Percentiles rank a stretch among this genome's conserved stretches.
These are phyloP conservation scores for Bettongia penicillata DNA, from an alignment of 2,113 vertebrate genomes.

Conservation along the genomic window DNA sequence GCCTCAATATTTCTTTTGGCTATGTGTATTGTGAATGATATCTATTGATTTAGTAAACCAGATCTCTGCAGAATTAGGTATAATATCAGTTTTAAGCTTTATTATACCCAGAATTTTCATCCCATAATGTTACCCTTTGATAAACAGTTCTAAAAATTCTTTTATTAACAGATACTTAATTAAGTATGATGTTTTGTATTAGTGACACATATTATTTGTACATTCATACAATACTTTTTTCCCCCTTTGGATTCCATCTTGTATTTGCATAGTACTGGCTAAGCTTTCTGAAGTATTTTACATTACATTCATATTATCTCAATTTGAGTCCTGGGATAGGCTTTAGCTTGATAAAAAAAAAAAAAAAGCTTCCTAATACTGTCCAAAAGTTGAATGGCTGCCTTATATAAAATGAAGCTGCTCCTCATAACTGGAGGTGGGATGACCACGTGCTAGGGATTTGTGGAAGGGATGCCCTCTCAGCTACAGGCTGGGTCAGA, in stretches of 20 bases:
- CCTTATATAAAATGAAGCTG: not conserved
- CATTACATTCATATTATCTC: not conserved
- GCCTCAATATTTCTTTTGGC: not conserved
- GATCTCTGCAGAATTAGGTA: not conserved
- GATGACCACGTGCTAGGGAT: not conserved
- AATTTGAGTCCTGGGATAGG: not conserved
- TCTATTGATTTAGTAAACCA: not conserved
- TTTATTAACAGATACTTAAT: not conserved
- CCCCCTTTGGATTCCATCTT: not conserved
- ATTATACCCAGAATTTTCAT: not conserved
- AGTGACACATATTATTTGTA: not conserved
- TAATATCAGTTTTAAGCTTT: not conserved
- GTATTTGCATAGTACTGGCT: not conserved
- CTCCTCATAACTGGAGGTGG: not conserved
- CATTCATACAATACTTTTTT: not conserved
- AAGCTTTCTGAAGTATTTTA: not conserved
- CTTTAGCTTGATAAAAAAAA: not conserved
- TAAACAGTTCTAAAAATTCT: not conserved
- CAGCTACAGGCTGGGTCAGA: not conserved
- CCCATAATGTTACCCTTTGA: not conserved
- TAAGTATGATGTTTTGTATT: not conserved
- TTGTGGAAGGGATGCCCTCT: not conserved
- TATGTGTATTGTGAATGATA: not conserved
- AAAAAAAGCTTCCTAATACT: not conserved
- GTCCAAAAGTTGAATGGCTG: not conserved